Conservation (phyloP, 2,888 invertebrate genomes). For the Sphaeridia pumilis region DNA sequence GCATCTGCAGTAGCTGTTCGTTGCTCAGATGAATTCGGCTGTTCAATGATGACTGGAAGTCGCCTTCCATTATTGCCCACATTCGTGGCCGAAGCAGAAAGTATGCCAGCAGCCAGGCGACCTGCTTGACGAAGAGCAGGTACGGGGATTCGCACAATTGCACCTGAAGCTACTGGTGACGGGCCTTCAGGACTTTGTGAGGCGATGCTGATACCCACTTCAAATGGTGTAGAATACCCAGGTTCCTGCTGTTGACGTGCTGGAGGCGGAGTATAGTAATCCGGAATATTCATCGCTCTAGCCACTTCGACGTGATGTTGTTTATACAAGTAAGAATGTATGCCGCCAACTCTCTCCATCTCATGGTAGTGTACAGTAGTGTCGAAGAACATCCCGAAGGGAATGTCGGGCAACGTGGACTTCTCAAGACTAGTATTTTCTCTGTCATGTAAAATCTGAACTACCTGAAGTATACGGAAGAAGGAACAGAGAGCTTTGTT, state of each 20-base stretch:
- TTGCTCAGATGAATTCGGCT: constrained; percentile 11
- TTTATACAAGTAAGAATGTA: constrained; percentile 55
- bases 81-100: background rate
- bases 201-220: constrained; percentile 3
- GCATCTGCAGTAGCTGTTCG: constrained; percentile 10
- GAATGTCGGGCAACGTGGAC: constrained; percentile 37
- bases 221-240: constrained; percentile 4
- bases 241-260: background rate
- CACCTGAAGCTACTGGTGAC: constrained; percentile 2
- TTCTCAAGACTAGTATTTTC: constrained; percentile 20
- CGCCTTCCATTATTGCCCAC: background rate
- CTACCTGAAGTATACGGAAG: constrained; percentile 27
- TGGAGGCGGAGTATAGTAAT: constrained; percentile 18
- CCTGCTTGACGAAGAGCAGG: constrained; percentile 10
- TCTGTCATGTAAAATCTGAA: constrained; percentile 23
- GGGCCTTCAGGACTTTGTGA: constrained; percentile 3
- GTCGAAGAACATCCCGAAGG: constrained; percentile 51
- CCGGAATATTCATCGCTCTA: constrained; percentile 36
- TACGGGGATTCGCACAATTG: constrained; percentile 8
- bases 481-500: constrained; percentile 33
- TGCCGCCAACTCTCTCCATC: constrained; percentile 57
- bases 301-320: constrained; percentile 48
- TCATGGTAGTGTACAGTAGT: constrained; percentile 55
- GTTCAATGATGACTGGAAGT: constrained; percentile 7
- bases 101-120: constrained; percentile 1